A percentile compares a stretch with the other conserved stretches of the same genome.
phyloP scores from a whole-genome alignment of 2,888 invertebrate genomes.

The Fissipunctia ypsillon region DNA sequence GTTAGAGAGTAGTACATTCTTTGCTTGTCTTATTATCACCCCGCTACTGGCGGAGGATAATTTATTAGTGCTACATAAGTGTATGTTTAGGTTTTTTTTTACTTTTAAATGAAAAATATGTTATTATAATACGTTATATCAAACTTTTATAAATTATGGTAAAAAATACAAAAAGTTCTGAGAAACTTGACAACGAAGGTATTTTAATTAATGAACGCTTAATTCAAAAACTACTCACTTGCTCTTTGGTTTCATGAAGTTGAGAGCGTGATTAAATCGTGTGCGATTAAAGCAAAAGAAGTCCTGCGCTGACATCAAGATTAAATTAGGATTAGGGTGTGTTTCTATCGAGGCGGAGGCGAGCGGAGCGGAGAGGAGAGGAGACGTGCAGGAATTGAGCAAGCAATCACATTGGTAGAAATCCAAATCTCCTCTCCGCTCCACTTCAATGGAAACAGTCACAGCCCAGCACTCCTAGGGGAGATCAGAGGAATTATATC shows the following conservation, averaged over 20 bases:
- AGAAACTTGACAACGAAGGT: not conserved
- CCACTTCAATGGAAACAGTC: not conserved
- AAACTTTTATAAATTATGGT: conserved; percentile 6
- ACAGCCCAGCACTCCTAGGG: not conserved
- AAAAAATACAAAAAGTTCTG: conserved; percentile 4
- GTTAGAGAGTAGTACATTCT: too few species aligned
- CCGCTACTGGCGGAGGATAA: not conserved
- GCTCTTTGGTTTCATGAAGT: not conserved
- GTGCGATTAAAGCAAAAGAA: not conserved
- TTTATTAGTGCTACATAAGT: not conserved
- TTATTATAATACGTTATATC: not conserved
- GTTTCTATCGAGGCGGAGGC: not conserved
- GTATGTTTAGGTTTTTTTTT: not conserved
- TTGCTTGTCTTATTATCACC: too few species aligned
- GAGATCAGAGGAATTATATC: not conserved
- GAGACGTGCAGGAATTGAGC: too few species aligned
- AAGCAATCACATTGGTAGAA: not conserved
- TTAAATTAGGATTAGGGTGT: not conserved
- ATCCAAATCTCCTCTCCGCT: not conserved
- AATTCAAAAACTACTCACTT: not conserved
- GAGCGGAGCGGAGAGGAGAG: not conserved
- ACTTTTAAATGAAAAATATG: not conserved
- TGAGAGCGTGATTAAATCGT: not conserved
- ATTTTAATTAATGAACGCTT: not conserved
- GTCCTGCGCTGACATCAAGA: too few species aligned